Evolutionary conservation across 2,888 invertebrate genomes (phyloP), one percentile per base, ranked within the genome.

Genomic region (Agrotis ipsilon): DNA sequence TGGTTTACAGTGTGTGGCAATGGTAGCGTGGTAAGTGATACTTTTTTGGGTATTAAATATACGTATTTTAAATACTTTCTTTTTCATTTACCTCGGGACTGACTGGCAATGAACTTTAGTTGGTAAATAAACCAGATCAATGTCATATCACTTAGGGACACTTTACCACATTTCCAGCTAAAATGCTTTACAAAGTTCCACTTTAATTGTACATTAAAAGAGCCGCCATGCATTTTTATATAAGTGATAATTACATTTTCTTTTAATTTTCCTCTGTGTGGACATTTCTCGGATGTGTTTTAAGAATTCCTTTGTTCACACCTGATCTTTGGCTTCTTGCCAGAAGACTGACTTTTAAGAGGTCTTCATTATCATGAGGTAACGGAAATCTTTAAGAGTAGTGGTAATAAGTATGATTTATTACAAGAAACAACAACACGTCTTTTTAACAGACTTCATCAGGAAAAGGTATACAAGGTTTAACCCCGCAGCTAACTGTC

Each of bases 241-340:
- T 68, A 49, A 68, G 65, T 64, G n/a, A 54, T 57, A 62, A 60
- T 60, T 27, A 43, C n/a, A 39, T 69, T 75, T 84, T 63, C 62
- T 60, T 85, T 84, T 84, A 76, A 81, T 58, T 84, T 84, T 83
- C 69, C 80, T 63, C 73, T 82, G 11, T 72, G 57, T 64, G 72
- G 73, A 76, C 69, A 60, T 76, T 77, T 82, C 69, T 72, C 73
- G 57, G 58, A 72, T 78, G n/a, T 76, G 77, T 58, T 63, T 43
- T 49, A 62, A 61, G 66, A 63, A 64, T 69, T 64, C 58, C 84
- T 84, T 85, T 85, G 83, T 84, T 77, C 67, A 69, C 67, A 84
- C 84, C 83, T 85, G 83, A 63, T 49, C 19, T 21, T 77, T 85
- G 85, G 85, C 77, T 60, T 27, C 18, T 2, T 64, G 81, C 84